Base-by-base conservation (phyloP, 2,797 vertebrate species). In the Lutjanus campechanus region DNA sequence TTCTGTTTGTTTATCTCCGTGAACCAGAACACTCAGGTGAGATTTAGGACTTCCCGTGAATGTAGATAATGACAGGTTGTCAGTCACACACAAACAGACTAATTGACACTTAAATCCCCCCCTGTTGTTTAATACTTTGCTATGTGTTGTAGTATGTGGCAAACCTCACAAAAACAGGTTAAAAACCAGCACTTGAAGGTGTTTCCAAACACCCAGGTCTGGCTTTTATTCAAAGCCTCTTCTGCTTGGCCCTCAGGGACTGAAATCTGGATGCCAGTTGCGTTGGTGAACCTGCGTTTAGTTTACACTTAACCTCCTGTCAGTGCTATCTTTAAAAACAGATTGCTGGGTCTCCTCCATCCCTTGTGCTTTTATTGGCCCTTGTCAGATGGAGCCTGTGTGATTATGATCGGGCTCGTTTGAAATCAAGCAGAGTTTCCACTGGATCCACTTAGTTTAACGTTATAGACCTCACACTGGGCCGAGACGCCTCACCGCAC, bases 281-380 rank as follows among this genome's bases (percentile, higher is more conserved):
- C 74, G 79, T 61, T 64, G 19, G 49, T 75, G 60, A 83, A 80
- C 54, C 73, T 85, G 77, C 78, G 8, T 79, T 82, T 20, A 69
- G 83, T 81, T 86, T 83, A 58, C 80, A 69, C 25, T 70, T 75
- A 79, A 80, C 80, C 78, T 77, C 55, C 63, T 73, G 66, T 82
- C 83, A 59, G 67, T 51, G 9, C 11, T 7, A 19, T 78, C 71
- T 79, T 29, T 73, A 69, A 71, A 77, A 62, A 29, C 56, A 43
- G 5, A 59, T 58, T 55, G 1, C 75, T 60, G 79, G 82, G 49
- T 64, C 70, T 77, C 54, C 82, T 86, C 80, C 85, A 77, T 63
- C 59, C 69, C 73, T 65, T 77, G 58, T 71, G 75, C 58, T 91
- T 84, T 90, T 81, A 81, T 85, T 87, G 86, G 85, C 83, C 13